Evolutionary conservation across 2,797 vertebrate genomes (phyloP).

Genomic region (Antrozous pallidus): DNA sequence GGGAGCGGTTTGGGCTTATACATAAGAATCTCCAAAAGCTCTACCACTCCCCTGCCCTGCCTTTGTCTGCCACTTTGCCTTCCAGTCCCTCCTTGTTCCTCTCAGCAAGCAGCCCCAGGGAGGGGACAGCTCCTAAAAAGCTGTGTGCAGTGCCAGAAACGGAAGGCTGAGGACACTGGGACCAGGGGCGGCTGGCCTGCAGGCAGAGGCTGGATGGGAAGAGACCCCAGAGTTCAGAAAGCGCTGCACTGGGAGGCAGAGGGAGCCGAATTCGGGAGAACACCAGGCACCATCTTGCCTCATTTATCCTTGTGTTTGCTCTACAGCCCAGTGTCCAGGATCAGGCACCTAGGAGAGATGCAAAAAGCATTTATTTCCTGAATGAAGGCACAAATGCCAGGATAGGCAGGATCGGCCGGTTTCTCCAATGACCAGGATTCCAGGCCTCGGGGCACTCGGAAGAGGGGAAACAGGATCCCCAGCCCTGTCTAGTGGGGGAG

Average conservation of each 20-base stretch:
- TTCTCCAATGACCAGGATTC: not conserved
- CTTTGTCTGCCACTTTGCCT: slow-evolving; percentile 54
- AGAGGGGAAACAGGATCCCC: not conserved
- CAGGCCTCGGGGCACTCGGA: accelerated
- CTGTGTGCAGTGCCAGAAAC: not conserved
- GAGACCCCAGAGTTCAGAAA: not conserved
- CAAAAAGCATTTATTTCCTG: not conserved
- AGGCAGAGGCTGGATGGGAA: not conserved
- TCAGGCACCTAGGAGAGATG: not conserved
- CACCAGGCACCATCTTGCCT: not conserved
- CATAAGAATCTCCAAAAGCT: slow-evolving; percentile 22
- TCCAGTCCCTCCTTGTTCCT: slow-evolving; percentile 55
- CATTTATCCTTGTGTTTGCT: not conserved
- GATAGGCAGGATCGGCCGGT: accelerated
- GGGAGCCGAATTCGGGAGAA: not conserved
- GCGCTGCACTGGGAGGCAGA: not conserved
- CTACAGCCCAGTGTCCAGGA: not conserved
- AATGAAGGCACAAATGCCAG: not conserved
- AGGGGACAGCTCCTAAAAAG: not conserved
- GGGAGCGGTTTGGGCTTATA: slow-evolving; percentile 1
- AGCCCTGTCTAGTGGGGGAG: not conserved
- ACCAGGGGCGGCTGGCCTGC: not conserved
- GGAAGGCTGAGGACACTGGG: not conserved
- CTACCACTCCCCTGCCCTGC: slow-evolving; percentile 44
- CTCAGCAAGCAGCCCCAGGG: slow-evolving; percentile 60